Evolutionary conservation across 2,888 invertebrate species (phyloP).

Genomic region (Rhynchonema sp.): DNA sequence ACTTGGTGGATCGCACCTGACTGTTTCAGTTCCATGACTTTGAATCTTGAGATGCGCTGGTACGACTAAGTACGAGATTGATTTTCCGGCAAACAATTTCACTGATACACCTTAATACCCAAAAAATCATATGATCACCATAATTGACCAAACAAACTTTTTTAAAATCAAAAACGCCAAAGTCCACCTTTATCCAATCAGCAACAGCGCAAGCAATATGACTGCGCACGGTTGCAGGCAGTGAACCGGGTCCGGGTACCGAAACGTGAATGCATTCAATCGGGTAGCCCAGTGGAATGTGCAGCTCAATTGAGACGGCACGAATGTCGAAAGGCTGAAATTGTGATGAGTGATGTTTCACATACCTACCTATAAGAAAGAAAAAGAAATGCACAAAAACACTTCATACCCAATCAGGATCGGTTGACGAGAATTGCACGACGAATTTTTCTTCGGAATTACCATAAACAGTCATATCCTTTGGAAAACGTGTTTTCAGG

Average conservation of each 20-base stretch:
- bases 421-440: no score
- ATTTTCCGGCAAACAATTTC: neutral
- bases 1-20: no score
- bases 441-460: no score
- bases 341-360: no score
- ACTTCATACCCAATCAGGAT: neutral
- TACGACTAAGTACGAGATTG: neutral
- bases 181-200: neutral
- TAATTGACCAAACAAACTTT: no score
- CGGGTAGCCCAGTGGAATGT: neutral
- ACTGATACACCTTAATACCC: neutral
- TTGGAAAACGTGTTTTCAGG: no score
- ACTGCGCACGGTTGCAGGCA: neutral
- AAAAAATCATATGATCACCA: neutral
- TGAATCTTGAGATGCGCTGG: no score
- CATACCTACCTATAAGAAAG: no score
- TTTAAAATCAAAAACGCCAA: no score
- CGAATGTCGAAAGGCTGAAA: constrained; percentile 1
- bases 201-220: neutral
- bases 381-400: no score
- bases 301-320: neutral
- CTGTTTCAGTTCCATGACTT: no score
- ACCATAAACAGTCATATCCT: no score
- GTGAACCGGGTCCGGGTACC: neutral
- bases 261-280: neutral